Evolutionary conservation across 2,797 vertebrate species (phyloP).

Genomic region (Dicrostonyx torquatus): DNA sequence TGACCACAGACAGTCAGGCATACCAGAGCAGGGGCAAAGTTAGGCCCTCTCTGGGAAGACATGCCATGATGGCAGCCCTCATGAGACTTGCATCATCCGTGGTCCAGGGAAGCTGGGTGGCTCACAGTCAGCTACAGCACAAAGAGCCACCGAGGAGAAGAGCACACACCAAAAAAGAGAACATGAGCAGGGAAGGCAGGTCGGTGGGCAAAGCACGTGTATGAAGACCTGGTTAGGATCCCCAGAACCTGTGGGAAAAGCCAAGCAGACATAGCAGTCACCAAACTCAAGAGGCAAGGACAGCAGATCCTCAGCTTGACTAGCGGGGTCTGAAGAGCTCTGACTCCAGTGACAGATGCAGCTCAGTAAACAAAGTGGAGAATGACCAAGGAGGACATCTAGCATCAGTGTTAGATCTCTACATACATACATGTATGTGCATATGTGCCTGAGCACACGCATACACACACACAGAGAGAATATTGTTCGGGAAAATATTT

Average conservation of each 20-base stretch:
- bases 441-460: neutral
- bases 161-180: neutral
- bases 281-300: neutral
- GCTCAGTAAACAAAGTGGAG: neutral
- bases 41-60: neutral
- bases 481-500: neutral
- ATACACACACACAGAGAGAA: neutral
- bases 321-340: neutral
- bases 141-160: neutral
- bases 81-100: neutral
- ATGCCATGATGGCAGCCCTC: neutral
- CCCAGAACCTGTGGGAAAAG: neutral
- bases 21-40: neutral
- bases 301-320: neutral
- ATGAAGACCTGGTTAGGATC: neutral
- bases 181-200: neutral
- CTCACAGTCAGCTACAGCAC: neutral
- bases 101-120: neutral
- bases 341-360: neutral
- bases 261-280: neutral
- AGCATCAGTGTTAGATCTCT: neutral
- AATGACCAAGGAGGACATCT: neutral
- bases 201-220: no score
- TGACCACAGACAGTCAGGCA: neutral
- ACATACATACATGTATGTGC: neutral